phyloP scores from a whole-genome alignment of 2,797 vertebrate genomes.

The Hozukius guyotensis region DNA sequence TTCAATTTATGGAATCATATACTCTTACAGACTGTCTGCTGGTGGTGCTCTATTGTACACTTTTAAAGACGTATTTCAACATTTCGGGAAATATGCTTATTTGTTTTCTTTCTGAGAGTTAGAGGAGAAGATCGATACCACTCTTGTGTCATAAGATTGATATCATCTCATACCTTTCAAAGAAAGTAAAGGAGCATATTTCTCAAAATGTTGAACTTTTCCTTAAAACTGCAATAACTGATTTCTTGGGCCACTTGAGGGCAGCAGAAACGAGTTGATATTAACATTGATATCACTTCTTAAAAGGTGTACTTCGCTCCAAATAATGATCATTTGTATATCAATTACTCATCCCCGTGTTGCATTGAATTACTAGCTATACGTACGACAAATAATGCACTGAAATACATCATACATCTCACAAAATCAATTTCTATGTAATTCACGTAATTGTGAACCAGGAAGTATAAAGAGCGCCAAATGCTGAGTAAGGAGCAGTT shows the following conservation, averaged over 20 bases:
- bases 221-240: neutral
- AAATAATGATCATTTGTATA: neutral
- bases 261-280: neutral
- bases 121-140: neutral
- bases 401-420: too few species aligned
- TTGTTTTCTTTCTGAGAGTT: neutral
- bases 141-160: neutral
- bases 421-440: too few species aligned
- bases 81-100: neutral
- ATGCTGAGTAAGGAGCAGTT: too few species aligned
- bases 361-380: neutral
- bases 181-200: neutral
- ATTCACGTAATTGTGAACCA: too few species aligned
- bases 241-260: neutral
- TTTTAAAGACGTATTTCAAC: neutral
- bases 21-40: neutral
- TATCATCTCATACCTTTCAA: neutral
- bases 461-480: too few species aligned
- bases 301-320: fast-evolving
- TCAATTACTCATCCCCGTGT: neutral
- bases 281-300: neutral
- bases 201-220: neutral
- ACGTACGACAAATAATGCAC: too few species aligned
- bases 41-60: neutral
- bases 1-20: conserved; percentile 28